Evolutionary conservation across 1,140 invertebrate genomes (phyloP), one percentile per base, ranked within the genome.

Genomic region (Chionoecetes opilio): DNA sequence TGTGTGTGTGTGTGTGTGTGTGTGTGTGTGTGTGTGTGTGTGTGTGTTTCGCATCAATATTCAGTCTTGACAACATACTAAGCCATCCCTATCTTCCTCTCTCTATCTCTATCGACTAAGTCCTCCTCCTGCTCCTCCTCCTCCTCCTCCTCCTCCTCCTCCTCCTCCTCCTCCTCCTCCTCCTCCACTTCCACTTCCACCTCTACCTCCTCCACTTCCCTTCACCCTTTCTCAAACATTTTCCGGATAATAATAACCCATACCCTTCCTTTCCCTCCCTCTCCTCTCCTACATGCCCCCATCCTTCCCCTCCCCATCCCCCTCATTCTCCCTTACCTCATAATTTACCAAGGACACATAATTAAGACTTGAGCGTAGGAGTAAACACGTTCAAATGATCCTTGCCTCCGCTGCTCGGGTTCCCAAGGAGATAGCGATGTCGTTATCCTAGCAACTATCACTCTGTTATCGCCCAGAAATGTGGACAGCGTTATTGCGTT

Each of bases 21-120:
- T 75, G 63, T 75, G 63, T 75, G 63, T 75, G 63, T 75, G 63
- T 75, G 63, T 75, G 63, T 75, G 63, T 75, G 63, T 75, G 63
- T 75, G 63, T 75, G 63, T 75, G 63, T 75, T 17, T n/a, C 6
- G 63, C 26, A 75, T 75, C 63, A 75, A 75, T 75, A 75, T 75
- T 75, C 63, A n/a, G 63, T n/a, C 63, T n/a, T 75, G 63, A 75
- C 63, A 75, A 26, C 26, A 75, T 17, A 75, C 11, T 75, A 75
- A 75, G 63, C 63, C 21, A 75, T 75, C n/a, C 63, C 26, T n/a
- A n/a, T n/a, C 26, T 21, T 75, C 63, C 46, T 75, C 63, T 75
- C 63, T 75, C 63, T 75, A 63, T 63, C 17, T 21, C 5, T 26
- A 63, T 63, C 53, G 53, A 63, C 53, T 63, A 14, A 63, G 17